Percentiles rank a stretch among this genome's conserved stretches.
These are phyloP conservation scores for Andrena fulva DNA, from an alignment of 2,888 invertebrate species.

Conservation along the genomic window DNA sequence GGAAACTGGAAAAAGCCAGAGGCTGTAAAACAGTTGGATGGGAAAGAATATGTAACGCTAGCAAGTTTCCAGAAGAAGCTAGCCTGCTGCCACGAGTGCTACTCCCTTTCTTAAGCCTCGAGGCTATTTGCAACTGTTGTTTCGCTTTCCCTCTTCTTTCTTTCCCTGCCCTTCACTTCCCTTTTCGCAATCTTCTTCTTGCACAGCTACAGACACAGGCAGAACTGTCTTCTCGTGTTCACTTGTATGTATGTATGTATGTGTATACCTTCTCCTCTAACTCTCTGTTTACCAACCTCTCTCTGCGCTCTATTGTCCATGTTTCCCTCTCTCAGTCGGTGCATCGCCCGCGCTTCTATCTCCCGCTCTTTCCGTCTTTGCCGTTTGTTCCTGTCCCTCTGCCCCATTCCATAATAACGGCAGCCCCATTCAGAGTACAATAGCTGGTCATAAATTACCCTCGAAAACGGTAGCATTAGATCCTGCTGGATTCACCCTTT, in stretches of 20 bases:
- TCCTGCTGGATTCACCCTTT: conserved; percentile 75
- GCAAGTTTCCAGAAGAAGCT: conserved; percentile 40
- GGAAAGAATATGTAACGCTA: conserved; percentile 71
- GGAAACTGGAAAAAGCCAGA: conserved; percentile 50
- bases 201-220: no score
- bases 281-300: conserved; percentile 26
- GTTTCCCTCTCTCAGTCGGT: background rate
- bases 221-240: background rate
- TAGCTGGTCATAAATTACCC: conserved; percentile 73
- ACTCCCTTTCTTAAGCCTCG: conserved; percentile 43
- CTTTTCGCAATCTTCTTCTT: background rate
- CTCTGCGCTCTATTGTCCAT: no score
- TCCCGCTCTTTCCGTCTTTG: conserved; percentile 38
- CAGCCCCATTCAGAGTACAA: conserved; percentile 70
- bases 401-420: conserved; percentile 45
- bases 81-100: conserved; percentile 31
- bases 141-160: conserved; percentile 4
- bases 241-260: background rate
- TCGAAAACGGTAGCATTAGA: conserved; percentile 75
- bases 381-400: conserved; percentile 52
- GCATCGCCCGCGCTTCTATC: background rate
- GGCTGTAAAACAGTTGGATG: conserved; percentile 68
- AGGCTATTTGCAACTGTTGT: conserved; percentile 42
- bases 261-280: background rate
- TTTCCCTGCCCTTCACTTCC: background rate